Conservation (phyloP, 2,888 invertebrate species). For the Ceramica pisi region DNA sequence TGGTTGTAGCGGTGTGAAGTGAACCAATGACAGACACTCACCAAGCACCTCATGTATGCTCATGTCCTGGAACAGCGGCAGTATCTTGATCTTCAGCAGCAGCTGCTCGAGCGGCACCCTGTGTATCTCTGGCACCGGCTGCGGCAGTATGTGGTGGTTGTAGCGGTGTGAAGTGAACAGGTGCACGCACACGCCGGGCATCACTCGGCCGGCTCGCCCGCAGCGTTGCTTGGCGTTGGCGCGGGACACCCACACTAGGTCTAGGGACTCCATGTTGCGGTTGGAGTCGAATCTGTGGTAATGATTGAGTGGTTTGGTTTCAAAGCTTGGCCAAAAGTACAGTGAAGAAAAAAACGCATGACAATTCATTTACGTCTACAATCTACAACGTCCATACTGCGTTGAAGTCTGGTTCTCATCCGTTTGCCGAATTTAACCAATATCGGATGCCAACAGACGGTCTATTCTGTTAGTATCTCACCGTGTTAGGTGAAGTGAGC, state of each 20-base stretch:
- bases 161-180: slow-evolving; percentile 95
- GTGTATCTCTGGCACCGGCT: slow-evolving; percentile 97
- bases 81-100: slow-evolving; percentile 93
- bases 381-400: too few species aligned
- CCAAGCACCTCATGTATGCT: slow-evolving; percentile 90
- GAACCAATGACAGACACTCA: slow-evolving; percentile 92
- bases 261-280: slow-evolving; percentile 96
- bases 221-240: slow-evolving; percentile 97
- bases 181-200: slow-evolving; percentile 96
- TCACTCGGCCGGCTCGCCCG: slow-evolving; percentile 97
- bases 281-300: slow-evolving; percentile 93
- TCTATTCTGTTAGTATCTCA: too few species aligned
- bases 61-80: slow-evolving; percentile 88
- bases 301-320: not conserved
- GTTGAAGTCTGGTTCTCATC: too few species aligned
- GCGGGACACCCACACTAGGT: slow-evolving; percentile 96
- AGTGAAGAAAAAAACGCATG: too few species aligned
- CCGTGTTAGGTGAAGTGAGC: too few species aligned
- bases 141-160: slow-evolving; percentile 92
- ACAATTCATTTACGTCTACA: too few species aligned
- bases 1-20: slow-evolving; percentile 93
- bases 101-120: slow-evolving; percentile 96
- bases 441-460: too few species aligned
- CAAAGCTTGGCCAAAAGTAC: too few species aligned
- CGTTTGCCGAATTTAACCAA: too few species aligned